Evolutionary conservation across 2,797 vertebrate genomes (phyloP).

Genomic region (Chelonia mydas): DNA sequence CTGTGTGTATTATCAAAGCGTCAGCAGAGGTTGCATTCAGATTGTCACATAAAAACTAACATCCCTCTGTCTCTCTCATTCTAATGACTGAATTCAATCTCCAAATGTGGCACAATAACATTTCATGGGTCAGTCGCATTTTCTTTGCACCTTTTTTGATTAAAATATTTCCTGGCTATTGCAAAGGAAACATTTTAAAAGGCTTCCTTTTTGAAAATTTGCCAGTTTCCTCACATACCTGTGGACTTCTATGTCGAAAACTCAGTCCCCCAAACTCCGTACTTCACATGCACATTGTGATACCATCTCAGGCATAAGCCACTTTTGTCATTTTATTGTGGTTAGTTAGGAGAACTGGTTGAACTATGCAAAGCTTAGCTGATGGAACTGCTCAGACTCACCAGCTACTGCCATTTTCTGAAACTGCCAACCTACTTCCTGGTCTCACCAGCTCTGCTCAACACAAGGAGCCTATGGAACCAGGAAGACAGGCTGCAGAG

Average conservation of each 20-base stretch:
- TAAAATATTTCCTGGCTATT: constrained; percentile 5
- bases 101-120: neutral
- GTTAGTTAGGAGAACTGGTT: neutral
- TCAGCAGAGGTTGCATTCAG: neutral
- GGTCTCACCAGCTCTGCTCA: neutral
- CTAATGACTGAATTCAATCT: neutral
- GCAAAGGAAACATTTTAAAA: neutral
- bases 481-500: neutral
- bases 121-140: neutral
- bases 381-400: neutral
- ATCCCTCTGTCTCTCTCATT: neutral
- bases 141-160: neutral
- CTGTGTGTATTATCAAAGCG: neutral
- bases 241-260: constrained; percentile 5
- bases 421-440: neutral
- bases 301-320: neutral
- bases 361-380: constrained; percentile 11
- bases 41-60: neutral
- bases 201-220: neutral
- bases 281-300: neutral
- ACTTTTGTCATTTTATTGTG: neutral
- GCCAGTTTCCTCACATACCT: neutral
- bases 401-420: neutral
- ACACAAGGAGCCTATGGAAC: neutral
- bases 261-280: neutral